A percentile compares a stretch with the other conserved stretches of the same genome.
phyloP scores from a whole-genome alignment of 53 echinoderm and acorn worm genomes.

The Crossaster papposus region DNA sequence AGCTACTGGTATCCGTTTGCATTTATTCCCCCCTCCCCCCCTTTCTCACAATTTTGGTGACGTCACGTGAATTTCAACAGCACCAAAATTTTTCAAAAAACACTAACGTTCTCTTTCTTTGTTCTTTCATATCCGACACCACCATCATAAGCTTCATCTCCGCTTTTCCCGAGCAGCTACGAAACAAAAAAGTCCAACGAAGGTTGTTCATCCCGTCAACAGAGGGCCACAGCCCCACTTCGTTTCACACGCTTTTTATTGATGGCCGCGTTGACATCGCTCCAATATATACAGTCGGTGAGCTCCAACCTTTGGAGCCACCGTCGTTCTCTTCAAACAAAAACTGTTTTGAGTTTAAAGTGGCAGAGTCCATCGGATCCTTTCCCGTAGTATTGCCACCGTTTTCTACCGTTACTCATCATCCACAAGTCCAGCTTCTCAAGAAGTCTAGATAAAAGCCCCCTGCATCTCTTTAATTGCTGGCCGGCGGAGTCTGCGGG shows the following conservation, averaged over 20 bases:
- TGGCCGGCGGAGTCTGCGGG: constrained; percentile 36
- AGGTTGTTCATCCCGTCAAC: not conserved
- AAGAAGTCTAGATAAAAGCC: not conserved
- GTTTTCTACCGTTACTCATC: not conserved
- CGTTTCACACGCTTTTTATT: not conserved
- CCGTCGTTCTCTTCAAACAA: not conserved
- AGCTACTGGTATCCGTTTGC: not conserved
- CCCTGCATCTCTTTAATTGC: not conserved
- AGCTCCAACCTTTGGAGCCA: not conserved
- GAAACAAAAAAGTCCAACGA: no score
- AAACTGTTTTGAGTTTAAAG: not conserved
- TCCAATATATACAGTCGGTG: not conserved
- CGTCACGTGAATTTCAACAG: no score
- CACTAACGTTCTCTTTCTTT: no score
- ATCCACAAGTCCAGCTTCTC: not conserved
- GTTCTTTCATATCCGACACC: not conserved
- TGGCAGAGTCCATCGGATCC: not conserved
- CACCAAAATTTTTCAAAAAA: not conserved
- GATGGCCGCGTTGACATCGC: constrained; percentile 25
- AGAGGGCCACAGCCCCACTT: not conserved
- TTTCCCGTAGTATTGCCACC: no score
- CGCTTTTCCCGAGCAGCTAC: no score
- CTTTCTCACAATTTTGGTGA: not conserved
- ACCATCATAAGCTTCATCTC: not conserved
- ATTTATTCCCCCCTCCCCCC: not conserved